phyloP scores from a whole-genome alignment of 2,888 invertebrate species.

The Microctonus brassicae region DNA sequence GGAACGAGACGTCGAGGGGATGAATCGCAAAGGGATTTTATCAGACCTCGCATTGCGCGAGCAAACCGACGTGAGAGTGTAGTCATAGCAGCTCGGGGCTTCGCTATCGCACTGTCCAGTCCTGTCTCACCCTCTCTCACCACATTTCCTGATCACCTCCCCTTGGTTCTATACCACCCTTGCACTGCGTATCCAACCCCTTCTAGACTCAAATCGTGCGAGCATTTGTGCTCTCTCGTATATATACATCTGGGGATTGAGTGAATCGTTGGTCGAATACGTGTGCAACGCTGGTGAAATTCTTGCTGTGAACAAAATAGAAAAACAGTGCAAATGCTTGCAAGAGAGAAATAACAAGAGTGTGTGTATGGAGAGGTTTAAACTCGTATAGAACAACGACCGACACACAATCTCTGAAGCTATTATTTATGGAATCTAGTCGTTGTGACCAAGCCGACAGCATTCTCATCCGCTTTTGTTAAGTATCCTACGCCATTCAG shows the following conservation, averaged over 20 bases:
- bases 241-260: conserved; percentile 36
- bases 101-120: conserved; percentile 63
- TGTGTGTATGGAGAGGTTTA: not conserved
- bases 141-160: conserved; percentile 7
- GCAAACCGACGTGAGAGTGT: conserved; percentile 36
- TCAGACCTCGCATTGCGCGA: conserved; percentile 29
- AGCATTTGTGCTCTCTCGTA: conserved; percentile 11
- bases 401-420: conserved; percentile 22
- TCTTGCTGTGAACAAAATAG: conserved; percentile 43
- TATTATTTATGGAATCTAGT: conserved; percentile 47
- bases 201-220: conserved; percentile 4
- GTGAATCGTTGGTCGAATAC: conserved; percentile 48
- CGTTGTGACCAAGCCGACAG: conserved; percentile 17
- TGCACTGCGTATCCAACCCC: no score
- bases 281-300: conserved; percentile 54
- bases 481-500: conserved; percentile 22
- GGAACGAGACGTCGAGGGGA: conserved; percentile 17
- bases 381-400: conserved; percentile 16
- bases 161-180: not conserved
- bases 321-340: no score
- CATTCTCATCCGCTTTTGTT: conserved; percentile 17
- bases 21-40: conserved; percentile 43
- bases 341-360: not conserved
- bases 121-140: conserved; percentile 38
- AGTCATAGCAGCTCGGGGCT: conserved; percentile 48